Evolutionary conservation across 2,888 invertebrate genomes (phyloP), one percentile per base, ranked within the genome.

Genomic region (Sclerodermus sp.): DNA sequence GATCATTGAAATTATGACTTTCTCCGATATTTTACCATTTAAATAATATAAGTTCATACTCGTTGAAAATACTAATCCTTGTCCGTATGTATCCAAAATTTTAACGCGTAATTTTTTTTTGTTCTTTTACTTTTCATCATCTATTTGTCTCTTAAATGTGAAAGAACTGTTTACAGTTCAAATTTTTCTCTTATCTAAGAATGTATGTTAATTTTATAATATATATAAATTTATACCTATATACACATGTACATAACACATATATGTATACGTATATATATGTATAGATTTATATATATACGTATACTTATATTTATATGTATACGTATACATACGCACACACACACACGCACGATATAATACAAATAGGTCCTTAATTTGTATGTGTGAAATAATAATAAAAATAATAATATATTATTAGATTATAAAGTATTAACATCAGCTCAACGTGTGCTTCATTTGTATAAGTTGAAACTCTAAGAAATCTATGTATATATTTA

Each of bases 121-220:
- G n/a, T n/a, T n/a, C n/a, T n/a, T n/a, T n/a, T n/a, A n/a, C n/a
- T n/a, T n/a, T 45, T 32, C 42, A 45, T 43, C 42, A 30, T 14
- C 32, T 30, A 49, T 37, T 42, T 15, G 48, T 47, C 46, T 57
- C 57, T 43, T 47, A 58, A 64, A 66, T 68, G 68, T 70, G 68
- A 71, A 70, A 71, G 68, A 68, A 62, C 67, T 64, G 70, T 66
- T 55, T 66, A 67, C 69, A 68, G 54, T 62, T 58, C 42, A 46
- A 49, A 39, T 45, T 31, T 4, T 34, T 48, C 31, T 29, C 44
- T 34, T 18, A 29, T 42, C 13, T n/a, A 13, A 2, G 1, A 42
- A 29, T 37, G 37, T 37, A 40, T 42, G 38, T 42, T 13, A n/a
- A n/a, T n/a, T n/a, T n/a, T n/a, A n/a, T n/a, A n/a, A n/a, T n/a